phyloP scores from a whole-genome alignment of 2,113 vertebrate species.

The Ictidomys tridecemlineatus region DNA sequence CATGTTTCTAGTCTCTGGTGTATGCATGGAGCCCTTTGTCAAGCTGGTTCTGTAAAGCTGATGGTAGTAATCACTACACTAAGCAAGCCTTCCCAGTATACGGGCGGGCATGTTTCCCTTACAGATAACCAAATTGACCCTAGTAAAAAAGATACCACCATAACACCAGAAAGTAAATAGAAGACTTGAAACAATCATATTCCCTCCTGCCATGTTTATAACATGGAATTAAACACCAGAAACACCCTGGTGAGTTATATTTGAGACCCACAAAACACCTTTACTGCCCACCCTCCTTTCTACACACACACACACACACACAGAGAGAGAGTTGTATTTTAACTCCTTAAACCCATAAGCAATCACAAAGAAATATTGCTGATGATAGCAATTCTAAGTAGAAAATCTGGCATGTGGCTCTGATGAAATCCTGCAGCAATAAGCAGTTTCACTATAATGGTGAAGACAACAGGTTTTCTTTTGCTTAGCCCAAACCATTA shows the following conservation, averaged over 20 bases:
- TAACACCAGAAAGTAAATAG: conserved; percentile 77
- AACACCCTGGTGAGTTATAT: conserved; percentile 10
- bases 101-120: not conserved
- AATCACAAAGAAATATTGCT: conserved; percentile 75
- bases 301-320: not conserved
- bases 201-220: conserved; percentile 13
- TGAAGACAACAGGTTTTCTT: not conserved
- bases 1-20: not conserved
- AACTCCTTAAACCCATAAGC: conserved; percentile 71
- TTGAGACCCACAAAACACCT: not conserved
- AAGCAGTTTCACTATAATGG: conserved; percentile 25
- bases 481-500: not conserved
- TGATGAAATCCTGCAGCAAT: conserved; percentile 63
- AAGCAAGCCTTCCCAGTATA: conserved; percentile 47
- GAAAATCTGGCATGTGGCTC: conserved; percentile 64
- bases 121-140: conserved; percentile 60
- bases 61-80: not conserved
- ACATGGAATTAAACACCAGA: conserved; percentile 65
- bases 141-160: conserved; percentile 52
- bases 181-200: conserved; percentile 61
- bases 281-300: not conserved
- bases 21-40: not conserved
- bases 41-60: conserved; percentile 26
- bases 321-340: conserved; percentile 47
- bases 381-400: conserved; percentile 71